phyloP scores from a whole-genome alignment of 2,113 vertebrate species.

The Falcunculus frontatus region DNA sequence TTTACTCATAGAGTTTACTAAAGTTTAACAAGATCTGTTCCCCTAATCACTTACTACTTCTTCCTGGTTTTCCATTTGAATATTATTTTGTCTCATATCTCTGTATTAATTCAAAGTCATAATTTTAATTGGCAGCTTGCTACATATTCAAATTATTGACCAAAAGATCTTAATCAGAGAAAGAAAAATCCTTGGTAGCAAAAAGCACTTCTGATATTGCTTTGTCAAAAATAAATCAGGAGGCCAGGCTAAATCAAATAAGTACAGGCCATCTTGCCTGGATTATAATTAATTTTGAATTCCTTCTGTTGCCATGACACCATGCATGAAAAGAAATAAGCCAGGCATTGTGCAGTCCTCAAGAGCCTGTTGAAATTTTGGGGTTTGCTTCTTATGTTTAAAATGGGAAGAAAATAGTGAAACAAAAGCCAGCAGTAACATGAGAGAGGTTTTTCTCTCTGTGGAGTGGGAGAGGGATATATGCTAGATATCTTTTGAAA shows the following conservation, averaged over 20 bases:
- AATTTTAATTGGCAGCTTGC: not conserved
- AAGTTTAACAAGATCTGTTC: not conserved
- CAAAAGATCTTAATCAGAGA: not conserved
- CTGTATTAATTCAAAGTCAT: not conserved
- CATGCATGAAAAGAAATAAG: constrained; percentile 1
- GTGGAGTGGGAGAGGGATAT: not conserved
- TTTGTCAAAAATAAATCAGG: not conserved
- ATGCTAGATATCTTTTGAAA: not conserved
- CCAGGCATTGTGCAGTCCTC: not conserved
- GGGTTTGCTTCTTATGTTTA: not conserved
- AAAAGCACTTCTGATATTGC: not conserved
- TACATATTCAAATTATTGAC: not conserved
- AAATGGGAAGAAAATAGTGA: constrained; percentile 4
- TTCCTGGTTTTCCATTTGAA: not conserved
- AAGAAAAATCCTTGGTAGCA: not conserved
- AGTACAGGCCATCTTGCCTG: not conserved
- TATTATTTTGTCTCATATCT: not conserved
- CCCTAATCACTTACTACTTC: not conserved
- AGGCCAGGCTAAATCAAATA: not conserved
- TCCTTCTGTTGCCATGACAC: constrained; percentile 49
- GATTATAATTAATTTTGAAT: constrained; percentile 35
- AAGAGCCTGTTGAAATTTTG: not conserved
- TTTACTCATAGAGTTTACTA: not conserved
- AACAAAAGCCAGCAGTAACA: not conserved
- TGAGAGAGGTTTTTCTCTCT: not conserved